Evolutionary conservation across 2,888 invertebrate genomes (phyloP).

Genomic region (Athripsodes cinereus): DNA sequence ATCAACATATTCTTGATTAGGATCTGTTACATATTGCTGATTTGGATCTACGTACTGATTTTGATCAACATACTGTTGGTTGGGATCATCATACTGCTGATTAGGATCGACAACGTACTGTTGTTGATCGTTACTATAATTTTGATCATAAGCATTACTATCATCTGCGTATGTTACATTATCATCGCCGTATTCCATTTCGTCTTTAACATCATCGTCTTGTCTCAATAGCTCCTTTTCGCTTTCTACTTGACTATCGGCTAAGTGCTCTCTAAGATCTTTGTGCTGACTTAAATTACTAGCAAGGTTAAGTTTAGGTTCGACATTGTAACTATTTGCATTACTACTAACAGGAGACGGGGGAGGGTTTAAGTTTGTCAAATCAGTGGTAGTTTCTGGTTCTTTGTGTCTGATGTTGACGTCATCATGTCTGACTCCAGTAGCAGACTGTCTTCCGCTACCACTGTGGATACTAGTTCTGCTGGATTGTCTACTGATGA

Average conservation of each 20-base stretch:
- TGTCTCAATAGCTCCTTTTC: background rate
- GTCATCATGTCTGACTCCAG: conserved; percentile 1
- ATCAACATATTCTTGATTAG: conserved; percentile 33
- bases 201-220: conserved; percentile 26
- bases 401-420: conserved; percentile 13
- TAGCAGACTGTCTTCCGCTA: background rate
- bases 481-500: conserved; percentile 12
- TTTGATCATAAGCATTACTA: conserved; percentile 33
- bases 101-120: conserved; percentile 22
- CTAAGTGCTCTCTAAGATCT: conserved; percentile 10
- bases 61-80: conserved; percentile 35
- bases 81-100: conserved; percentile 34
- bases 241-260: background rate
- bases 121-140: conserved; percentile 9
- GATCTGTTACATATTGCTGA: conserved; percentile 33
- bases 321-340: background rate
- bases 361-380: background rate
- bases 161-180: conserved; percentile 30
- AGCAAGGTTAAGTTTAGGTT: conserved; percentile 3
- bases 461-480: conserved; percentile 3
- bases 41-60: conserved; percentile 34
- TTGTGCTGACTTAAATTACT: conserved; percentile 14
- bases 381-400: conserved; percentile 6
- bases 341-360: conserved; percentile 9
- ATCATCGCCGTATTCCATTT: conserved; percentile 33